Base-by-base conservation (phyloP, 2,113 vertebrate species). In the Rhynchomys soricoides region DNA sequence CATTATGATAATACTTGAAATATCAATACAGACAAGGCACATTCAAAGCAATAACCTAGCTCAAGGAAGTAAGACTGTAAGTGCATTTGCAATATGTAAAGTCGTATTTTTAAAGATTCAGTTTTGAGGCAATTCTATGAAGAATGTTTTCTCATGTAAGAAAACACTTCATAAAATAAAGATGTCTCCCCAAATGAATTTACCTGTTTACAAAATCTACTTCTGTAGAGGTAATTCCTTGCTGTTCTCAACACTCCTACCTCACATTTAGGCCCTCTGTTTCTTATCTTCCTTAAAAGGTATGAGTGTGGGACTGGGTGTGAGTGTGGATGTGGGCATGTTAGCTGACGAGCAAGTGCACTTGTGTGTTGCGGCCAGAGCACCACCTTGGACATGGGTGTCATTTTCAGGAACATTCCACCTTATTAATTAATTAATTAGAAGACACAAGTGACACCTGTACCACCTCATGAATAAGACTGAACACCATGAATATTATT, bases 401-500 rank as follows among this genome's bases (percentile, higher is more conserved):
- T 86, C 83, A 7, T 48, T 86, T 86, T 31, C 43, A 48, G 83
- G 29, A 86, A 29, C 83, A 37, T 45, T 45, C 59, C 10, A 66
- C 29, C 43, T 24, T 48, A 34, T 8, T 48, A 34, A 45, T 48
- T 45, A 45, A 34, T 85, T 86, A 29, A 3, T 66, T 59, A 16
- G 43, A 89, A 97, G 78, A 96, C 83, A n/a, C 82, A 64, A 73
- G 45, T 90, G 50, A 82, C 16, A 94, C 93, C 78, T 96, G 10
- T 31, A 62, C 29, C 40, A 87, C 88, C 95, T 95, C 55, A 19
- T 93, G 59, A 29, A 64, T 75, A 52, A 75, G 34, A 77, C 59
- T 0, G 9, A 94, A 75, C 87, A 75, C 21, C 11, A 15, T 91
- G 77, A 82, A 29, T 88, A 78, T 78, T 70, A 64, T 90, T n/a